Percentiles rank a stretch among this genome's conserved stretches.
Evolutionary conservation across 2,888 invertebrate species (phyloP).

Genomic region (Dorcus hopei): DNA sequence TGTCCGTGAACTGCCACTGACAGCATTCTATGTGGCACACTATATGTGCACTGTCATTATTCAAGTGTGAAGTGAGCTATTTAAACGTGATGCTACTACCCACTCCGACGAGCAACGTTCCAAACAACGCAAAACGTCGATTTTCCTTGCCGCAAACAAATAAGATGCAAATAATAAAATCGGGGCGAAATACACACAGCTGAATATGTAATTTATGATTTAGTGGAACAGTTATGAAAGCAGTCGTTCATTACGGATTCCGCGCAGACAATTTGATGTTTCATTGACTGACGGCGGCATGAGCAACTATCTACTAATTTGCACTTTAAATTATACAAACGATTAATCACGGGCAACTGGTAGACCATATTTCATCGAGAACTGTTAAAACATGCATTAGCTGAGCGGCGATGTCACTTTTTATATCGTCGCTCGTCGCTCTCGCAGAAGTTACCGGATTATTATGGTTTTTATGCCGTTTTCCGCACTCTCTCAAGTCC

Average conservation of each 20-base stretch:
- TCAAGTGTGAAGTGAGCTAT: too few relatives aligned
- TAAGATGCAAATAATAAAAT: too few relatives aligned
- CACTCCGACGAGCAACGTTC: too few relatives aligned
- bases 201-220: too few relatives aligned
- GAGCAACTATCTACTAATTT: slow-evolving; percentile 19
- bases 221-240: background rate
- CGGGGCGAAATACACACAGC: too few relatives aligned
- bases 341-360: slow-evolving; percentile 32
- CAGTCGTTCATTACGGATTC: slow-evolving; percentile 20
- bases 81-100: too few relatives aligned
- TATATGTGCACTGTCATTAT: too few relatives aligned
- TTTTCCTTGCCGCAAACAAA: too few relatives aligned
- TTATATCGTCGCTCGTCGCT: slow-evolving; percentile 15
- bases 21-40: too few relatives aligned
- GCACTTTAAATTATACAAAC: slow-evolving; percentile 31
- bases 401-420: slow-evolving; percentile 21
- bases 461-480: slow-evolving; percentile 16
- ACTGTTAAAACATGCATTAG: slow-evolving; percentile 31
- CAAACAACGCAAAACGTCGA: too few relatives aligned
- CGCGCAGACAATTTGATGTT: slow-evolving; percentile 20
- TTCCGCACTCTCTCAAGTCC: slow-evolving; percentile 2
- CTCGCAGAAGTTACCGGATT: slow-evolving; percentile 19
- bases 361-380: slow-evolving; percentile 30
- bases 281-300: slow-evolving; percentile 15
- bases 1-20: too few relatives aligned